phyloP scores from a whole-genome alignment of 1,140 invertebrate species.

The Pachypsylla venusta region DNA sequence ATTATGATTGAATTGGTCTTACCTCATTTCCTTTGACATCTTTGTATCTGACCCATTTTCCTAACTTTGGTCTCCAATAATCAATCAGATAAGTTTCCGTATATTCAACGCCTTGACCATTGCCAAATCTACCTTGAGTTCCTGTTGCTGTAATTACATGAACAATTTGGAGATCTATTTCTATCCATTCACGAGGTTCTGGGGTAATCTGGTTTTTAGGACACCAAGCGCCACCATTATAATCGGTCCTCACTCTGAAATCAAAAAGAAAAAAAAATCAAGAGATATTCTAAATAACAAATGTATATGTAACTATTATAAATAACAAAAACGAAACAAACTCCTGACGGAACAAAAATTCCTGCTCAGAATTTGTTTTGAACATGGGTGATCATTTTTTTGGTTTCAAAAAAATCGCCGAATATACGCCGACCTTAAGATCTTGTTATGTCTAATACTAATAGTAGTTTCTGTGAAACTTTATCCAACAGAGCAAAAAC shows the following conservation, averaged over 20 bases:
- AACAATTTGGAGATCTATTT: conserved; percentile 53
- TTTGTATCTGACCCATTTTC: conserved; percentile 55
- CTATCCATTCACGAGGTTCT: conserved; percentile 59
- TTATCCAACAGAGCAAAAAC: too few species aligned
- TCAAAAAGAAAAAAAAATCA: conserved; percentile 20
- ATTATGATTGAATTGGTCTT: conserved; percentile 27
- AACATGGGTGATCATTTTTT: not conserved
- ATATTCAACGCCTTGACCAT: conserved; percentile 65
- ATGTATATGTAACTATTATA: not conserved
- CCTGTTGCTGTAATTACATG: conserved; percentile 65
- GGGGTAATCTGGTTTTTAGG: conserved; percentile 54
- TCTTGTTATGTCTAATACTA: too few species aligned
- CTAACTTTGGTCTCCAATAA: conserved; percentile 53
- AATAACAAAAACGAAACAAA: too few species aligned
- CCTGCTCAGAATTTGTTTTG: too few species aligned
- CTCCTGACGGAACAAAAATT: too few species aligned
- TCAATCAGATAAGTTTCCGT: conserved; percentile 61
- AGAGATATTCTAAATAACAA: conserved; percentile 13
- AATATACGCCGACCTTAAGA: not conserved
- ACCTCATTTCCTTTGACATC: conserved; percentile 54
- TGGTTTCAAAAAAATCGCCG: not conserved
- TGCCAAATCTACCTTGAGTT: conserved; percentile 73
- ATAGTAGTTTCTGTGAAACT: too few species aligned
- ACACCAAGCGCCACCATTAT: conserved; percentile 72
- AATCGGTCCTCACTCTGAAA: conserved; percentile 59